Evolutionary conservation across 2,113 vertebrate species (phyloP), one percentile per base, ranked within the genome.

Genomic region (Hypocryptadius cinnamomeus): DNA sequence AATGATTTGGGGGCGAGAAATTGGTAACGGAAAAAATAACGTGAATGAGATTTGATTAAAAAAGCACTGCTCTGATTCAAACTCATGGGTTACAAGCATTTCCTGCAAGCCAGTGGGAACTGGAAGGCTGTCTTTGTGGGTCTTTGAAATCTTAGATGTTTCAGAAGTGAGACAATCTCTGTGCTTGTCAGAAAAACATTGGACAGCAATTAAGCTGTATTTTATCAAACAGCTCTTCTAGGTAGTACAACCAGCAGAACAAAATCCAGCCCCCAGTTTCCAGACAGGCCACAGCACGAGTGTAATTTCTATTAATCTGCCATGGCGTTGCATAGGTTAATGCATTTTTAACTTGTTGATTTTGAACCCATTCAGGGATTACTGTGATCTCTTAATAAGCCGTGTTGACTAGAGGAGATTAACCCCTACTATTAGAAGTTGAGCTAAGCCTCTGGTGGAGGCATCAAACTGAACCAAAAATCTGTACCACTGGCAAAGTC

Each of bases 31-130:
- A 92, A 96, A 94, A 95, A 94, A 88, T 68, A 90, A 42, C 85
- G 88, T 86, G 66, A 94, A 82, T 45, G 79, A 81, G 69, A 72
- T 83, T 92, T 84, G 69, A 92, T 90, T 57, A 78, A 95, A 95
- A 95, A 82, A 60, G 30, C 4, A 50, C 35, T 88, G 71, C 53
- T 88, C 89, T 94, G 85, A 76, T 89, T 94, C 92, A 79, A 47
- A 70, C 79, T 87, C 51, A 89, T 77, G 60, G 79, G 60, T 79
- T 94, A 80, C 44, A 78, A 93, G 61, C 42, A 93, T 89, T 95
- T 96, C 89, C 90, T 96, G 86, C 57, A 93, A 79, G 87, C 61
- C 92, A 81, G n/a, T 85, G 83, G 85, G 72, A 96, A 79, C 13
- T 96, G 84, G 77, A 91, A 84, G 45, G 78, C 85, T 11, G 35